Evolutionary conservation across 2,888 invertebrate species (phyloP), one percentile per base, ranked within the genome.

Genomic region (Deilephila porcellus): DNA sequence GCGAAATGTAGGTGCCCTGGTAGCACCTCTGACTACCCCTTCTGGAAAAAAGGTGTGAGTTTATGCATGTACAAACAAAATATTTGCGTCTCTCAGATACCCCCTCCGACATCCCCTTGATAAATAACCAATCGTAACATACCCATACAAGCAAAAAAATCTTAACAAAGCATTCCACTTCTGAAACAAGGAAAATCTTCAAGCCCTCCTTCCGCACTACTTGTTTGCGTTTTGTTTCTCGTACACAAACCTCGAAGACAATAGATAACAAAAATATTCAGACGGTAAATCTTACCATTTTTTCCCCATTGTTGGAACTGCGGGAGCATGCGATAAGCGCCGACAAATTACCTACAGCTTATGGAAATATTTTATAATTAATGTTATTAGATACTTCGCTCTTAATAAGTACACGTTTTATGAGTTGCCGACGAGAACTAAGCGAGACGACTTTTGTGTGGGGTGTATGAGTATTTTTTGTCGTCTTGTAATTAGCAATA

Each of bases 201-300:
- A 78, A 79, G 73, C 77, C 77, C 79, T 79, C 79, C 79, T 80
- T 77, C 76, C 76, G 73, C 77, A 77, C 80, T 85, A 81, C 81
- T 84, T 79, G 80, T 79, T 76, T 78, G 76, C 76, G 78, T 80
- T 82, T 77, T 78, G 77, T 77, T 67, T 73, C 75, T 74, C 76
- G 71, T 74, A 74, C 74, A 76, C 72, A 75, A 80, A 76, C 74
- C 76, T 79, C 77, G 79, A 77, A 84, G 83, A 84, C 81, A 83
- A 83, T 81, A 76, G 76, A 75, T 80, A 79, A 79, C 78, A 76
- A 78, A 80, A 79, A 79, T 78, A 75, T 76, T 77, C 71, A 72
- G 76, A 74, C 76, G 78, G 32, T 81, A 78, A 80, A 80, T 79
- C 80, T 77, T 77, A 76, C 74, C 32, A 53, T 37, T 73, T 72